Evolutionary conservation across 2,797 vertebrate genomes (phyloP).

Genomic region (Leptatherina wallacei): DNA sequence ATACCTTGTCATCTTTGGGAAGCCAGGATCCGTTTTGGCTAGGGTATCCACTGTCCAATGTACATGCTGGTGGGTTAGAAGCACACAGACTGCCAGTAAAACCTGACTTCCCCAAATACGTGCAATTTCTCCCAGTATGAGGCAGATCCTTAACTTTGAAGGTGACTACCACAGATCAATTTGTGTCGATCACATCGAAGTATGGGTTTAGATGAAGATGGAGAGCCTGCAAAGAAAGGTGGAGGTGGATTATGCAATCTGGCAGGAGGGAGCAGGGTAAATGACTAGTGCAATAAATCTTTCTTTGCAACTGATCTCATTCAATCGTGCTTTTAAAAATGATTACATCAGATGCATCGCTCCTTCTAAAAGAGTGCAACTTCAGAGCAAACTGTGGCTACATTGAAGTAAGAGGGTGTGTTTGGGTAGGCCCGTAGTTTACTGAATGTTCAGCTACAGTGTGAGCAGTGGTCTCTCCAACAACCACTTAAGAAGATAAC

Average conservation of each 20-base stretch:
- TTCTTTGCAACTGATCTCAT: constrained; percentile 20
- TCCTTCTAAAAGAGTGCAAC: constrained; percentile 32
- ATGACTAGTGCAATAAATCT: constrained; percentile 25
- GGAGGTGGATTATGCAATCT: constrained; percentile 76
- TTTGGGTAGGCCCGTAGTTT: constrained; percentile 70
- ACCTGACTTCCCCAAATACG: constrained; percentile 60
- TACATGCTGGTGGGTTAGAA: constrained; percentile 84
- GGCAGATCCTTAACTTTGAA: constrained; percentile 49
- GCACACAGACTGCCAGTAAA: constrained; percentile 72
- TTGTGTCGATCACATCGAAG: constrained; percentile 65
- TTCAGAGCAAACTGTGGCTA: constrained; percentile 57
- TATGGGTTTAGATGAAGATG: constrained; percentile 43
- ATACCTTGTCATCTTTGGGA: constrained; percentile 88
- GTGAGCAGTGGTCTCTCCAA: constrained; percentile 16
- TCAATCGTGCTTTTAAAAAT: background rate
- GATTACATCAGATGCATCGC: constrained; percentile 1
- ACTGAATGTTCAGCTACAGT: constrained; percentile 44
- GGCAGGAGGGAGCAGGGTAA: constrained; percentile 32
- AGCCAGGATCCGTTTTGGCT: constrained; percentile 80
- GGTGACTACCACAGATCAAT: constrained; percentile 45
- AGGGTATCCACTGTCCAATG: constrained; percentile 82
- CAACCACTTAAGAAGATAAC: constrained; percentile 14
- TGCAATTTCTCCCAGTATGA: constrained; percentile 42
- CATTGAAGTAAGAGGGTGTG: constrained; percentile 77
- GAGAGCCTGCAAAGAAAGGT: constrained; percentile 68